These are phyloP conservation scores for Stichodactyla mertensii DNA, from an alignment of 64 coral and sea anemone species.

Conservation along the genomic window DNA sequence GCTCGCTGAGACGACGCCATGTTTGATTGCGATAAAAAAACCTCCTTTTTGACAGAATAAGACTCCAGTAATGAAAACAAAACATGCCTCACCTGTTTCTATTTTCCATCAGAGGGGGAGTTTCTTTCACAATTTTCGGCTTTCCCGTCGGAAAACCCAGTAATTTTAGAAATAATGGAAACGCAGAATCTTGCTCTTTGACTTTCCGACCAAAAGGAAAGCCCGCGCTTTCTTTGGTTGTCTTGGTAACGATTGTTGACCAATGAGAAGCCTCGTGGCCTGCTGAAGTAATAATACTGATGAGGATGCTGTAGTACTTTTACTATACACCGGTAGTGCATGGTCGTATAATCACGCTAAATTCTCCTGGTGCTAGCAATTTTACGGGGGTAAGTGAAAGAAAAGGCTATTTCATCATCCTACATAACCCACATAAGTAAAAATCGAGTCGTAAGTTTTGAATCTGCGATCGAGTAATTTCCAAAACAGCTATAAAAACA, in stretches of 20 bases:
- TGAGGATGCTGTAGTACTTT: not conserved
- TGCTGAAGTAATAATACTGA: not conserved
- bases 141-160: slow-evolving; percentile 5
- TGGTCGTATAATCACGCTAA: not conserved
- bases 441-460: no score
- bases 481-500: no score
- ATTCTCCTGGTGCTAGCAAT: not conserved
- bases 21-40: not conserved
- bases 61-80: not conserved
- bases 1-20: not conserved
- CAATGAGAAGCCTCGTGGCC: slow-evolving; percentile 1
- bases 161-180: slow-evolving; percentile 3
- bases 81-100: slow-evolving; percentile 2
- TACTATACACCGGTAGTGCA: not conserved
- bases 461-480: no score
- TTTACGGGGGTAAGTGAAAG: not conserved
- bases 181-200: not conserved
- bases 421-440: no score
- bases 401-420: not conserved
- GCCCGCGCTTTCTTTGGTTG: slow-evolving; percentile 21
- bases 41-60: not conserved
- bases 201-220: slow-evolving; percentile 1
- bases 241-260: slow-evolving; percentile 18
- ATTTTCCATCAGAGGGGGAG: slow-evolving; percentile 3
- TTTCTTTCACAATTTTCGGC: not conserved